These are phyloP conservation scores for Laupala kohalensis DNA, from an alignment of 1,140 invertebrate genomes.

Conservation along the genomic window DNA sequence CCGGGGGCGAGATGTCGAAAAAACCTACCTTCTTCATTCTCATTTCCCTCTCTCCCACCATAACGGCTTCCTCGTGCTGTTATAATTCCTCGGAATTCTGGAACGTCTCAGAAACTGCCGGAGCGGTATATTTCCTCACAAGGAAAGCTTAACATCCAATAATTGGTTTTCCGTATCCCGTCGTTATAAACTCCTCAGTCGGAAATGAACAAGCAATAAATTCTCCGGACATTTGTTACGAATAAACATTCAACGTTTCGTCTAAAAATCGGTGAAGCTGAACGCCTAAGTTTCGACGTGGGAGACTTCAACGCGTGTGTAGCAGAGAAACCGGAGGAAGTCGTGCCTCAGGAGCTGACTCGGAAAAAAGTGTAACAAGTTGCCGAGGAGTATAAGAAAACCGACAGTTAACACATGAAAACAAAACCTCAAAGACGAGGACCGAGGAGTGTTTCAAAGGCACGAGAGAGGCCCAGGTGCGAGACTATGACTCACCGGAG, in stretches of 20 bases:
- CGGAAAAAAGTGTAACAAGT: neutral
- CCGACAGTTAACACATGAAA: neutral
- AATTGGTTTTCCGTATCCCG: neutral
- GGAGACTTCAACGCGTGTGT: neutral
- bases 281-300: neutral
- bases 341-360: neutral
- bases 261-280: neutral
- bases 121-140: neutral
- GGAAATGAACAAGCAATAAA: neutral
- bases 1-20: neutral
- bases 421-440: neutral
- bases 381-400: neutral
- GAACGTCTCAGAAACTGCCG: too few species aligned
- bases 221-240: neutral
- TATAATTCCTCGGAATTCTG: neutral
- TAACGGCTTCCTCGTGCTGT: neutral
- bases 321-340: neutral
- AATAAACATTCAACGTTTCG: neutral
- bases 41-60: neutral
- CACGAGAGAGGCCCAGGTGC: neutral
- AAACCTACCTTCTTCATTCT: neutral
- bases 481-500: neutral
- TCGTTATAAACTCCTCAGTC: neutral
- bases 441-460: neutral
- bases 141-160: neutral